A percentile compares a stretch with the other conserved stretches of the same genome.
These are phyloP conservation scores for Hymenochirus boettgeri DNA, from an alignment of 2,113 vertebrate species.

Conservation along the genomic window DNA sequence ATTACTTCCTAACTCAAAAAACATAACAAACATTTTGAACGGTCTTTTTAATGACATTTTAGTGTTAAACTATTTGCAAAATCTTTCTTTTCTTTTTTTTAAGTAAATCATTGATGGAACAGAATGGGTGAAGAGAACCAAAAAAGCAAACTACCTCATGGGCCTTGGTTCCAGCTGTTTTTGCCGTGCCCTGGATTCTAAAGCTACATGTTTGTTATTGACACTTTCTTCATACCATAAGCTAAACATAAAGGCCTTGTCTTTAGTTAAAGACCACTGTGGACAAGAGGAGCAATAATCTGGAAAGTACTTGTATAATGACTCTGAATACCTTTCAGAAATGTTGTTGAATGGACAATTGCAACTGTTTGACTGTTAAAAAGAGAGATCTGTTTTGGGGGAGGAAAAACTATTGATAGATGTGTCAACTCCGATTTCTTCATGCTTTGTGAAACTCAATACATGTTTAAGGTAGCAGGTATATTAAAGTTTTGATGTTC, in stretches of 20 bases:
- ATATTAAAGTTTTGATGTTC: too few species aligned
- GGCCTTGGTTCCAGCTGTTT: not conserved
- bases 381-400: not conserved
- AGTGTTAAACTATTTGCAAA: too few species aligned
- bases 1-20: too few species aligned
- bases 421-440: too few species aligned
- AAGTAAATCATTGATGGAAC: slow-evolving; percentile 14
- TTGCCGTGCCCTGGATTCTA: not conserved
- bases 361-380: slow-evolving; percentile 10
- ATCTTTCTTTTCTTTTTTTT: not conserved
- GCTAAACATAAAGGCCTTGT: not conserved
- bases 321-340: not conserved
- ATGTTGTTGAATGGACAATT: not conserved
- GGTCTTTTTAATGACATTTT: too few species aligned
- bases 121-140: slow-evolving; percentile 16
- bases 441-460: too few species aligned
- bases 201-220: not conserved
- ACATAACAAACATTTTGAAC: too few species aligned
- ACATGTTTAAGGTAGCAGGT: too few species aligned
- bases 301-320: too few species aligned
- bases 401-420: too few species aligned
- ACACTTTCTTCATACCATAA: not conserved
- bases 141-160: slow-evolving; percentile 21
- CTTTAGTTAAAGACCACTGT: not conserved
- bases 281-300: not conserved